These are phyloP conservation scores for Eristalis pertinax DNA, from an alignment of 2,888 invertebrate species.

Conservation along the genomic window DNA sequence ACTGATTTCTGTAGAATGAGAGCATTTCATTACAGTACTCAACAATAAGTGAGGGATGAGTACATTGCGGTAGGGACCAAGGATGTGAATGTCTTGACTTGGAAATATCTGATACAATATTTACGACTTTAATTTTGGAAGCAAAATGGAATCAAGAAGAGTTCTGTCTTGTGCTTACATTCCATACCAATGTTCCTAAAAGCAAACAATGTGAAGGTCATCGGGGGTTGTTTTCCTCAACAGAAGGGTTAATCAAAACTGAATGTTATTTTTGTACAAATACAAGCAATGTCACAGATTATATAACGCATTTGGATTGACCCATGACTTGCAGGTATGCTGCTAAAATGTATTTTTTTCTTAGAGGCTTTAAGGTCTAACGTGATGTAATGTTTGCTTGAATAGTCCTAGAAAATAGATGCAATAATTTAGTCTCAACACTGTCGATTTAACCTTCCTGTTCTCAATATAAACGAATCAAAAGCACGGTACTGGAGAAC, in stretches of 20 bases:
- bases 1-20: slow-evolving; percentile 7
- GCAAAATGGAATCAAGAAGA: background rate
- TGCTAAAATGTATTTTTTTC: no score
- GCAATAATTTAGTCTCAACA: no score
- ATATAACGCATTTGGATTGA: no score
- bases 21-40: background rate
- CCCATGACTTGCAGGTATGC: no score
- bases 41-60: background rate
- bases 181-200: background rate
- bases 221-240: no score
- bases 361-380: no score
- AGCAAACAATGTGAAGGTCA: background rate
- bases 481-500: no score
- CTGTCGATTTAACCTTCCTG: no score
- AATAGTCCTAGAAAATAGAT: no score
- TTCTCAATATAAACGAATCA: no score
- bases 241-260: background rate
- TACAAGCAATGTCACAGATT: no score
- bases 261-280: background rate
- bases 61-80: background rate
- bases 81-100: background rate
- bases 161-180: background rate
- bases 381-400: no score
- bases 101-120: background rate
- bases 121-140: background rate